Evolutionary conservation across 2,888 invertebrate genomes (phyloP), one percentile per base, ranked within the genome.

Genomic region (Suillia variegata): DNA sequence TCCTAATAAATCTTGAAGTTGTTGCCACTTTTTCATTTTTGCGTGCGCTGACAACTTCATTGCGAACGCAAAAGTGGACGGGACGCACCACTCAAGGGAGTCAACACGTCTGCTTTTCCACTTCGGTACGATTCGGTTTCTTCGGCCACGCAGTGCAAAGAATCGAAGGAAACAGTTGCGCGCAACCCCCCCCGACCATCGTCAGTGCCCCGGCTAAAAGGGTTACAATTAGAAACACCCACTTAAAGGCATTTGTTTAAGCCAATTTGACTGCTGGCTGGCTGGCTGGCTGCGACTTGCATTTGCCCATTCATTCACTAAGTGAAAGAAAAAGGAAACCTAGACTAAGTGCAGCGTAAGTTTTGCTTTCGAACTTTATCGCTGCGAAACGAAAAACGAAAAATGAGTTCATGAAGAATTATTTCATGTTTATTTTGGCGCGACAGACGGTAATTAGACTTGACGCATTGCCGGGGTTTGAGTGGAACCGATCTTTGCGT

Each of bases 1-100:
- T 77, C 76, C 71, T 78, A 77, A 77, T 77, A 77, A 78, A 77
- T 77, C 79, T 73, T 77, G 70, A 77, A 77, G 78, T 78, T 77
- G 66, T 71, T 76, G 70, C 68, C 71, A 73, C 70, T 76, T 74
- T 66, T 67, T 66, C 73, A 76, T 74, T 31, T 58, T 12, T 13
- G 13, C 34, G n/a, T 20, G 21, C 42, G 47, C 59, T 56, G 57
- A 62, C 57, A 59, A 59, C 59, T 62, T 56, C 45, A 58, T 56
- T 50, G 45, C 18, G 20, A 13, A n/a, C n/a, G n/a, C n/a, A n/a
- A n/a, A n/a, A n/a, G n/a, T n/a, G 26, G 5, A 26, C 38, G 18
- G 18, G 3, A 4, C 33, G 24, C 24, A 56, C 49, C 49, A 61
- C 59, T 58, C 53, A 57, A 51, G 59, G 61, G 54, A 51, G 24